These are phyloP conservation scores for Anthophora plumipes DNA, from an alignment of 2,888 invertebrate genomes.

Conservation along the genomic window DNA sequence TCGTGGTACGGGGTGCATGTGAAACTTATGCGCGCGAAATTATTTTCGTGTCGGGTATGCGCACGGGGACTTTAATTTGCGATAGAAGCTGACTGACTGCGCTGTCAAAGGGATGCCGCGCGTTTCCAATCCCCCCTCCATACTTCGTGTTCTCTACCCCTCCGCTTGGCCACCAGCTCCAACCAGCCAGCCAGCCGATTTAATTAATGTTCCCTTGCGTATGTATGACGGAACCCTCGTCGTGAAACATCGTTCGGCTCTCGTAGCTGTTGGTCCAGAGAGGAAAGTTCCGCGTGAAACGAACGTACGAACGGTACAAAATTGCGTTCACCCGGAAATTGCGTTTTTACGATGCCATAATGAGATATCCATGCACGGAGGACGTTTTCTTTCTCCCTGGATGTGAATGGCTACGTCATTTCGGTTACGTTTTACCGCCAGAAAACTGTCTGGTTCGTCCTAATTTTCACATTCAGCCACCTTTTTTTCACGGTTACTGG, in stretches of 20 bases:
- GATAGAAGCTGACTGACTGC: conserved; percentile 69
- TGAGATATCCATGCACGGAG: conserved; percentile 43
- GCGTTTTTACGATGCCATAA: conserved; percentile 57
- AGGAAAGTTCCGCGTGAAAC: conserved; percentile 43
- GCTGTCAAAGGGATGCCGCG: conserved; percentile 75
- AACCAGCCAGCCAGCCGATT: conserved; percentile 64
- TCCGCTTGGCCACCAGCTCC: conserved; percentile 36
- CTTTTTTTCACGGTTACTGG: not conserved
- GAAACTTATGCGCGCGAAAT: conserved; percentile 60
- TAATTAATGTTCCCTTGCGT: conserved; percentile 74
- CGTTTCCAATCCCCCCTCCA: conserved; percentile 39
- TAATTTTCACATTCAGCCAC: not conserved
- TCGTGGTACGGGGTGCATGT: conserved; percentile 13
- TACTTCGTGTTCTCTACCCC: conserved; percentile 14
- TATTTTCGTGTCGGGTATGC: conserved; percentile 65
- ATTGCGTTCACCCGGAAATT: conserved; percentile 53
- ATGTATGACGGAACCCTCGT: conserved; percentile 49
- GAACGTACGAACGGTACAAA: conserved; percentile 31
- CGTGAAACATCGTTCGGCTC: conserved; percentile 57
- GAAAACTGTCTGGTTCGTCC: not conserved
- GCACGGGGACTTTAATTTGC: conserved; percentile 74
- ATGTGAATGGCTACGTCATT: not conserved
- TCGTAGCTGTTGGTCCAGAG: conserved; percentile 43
- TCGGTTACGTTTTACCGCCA: not conserved
- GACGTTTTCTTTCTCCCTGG: not conserved